Conservation (phyloP, 2,113 vertebrate species). For the Osmerus eperlanus region DNA sequence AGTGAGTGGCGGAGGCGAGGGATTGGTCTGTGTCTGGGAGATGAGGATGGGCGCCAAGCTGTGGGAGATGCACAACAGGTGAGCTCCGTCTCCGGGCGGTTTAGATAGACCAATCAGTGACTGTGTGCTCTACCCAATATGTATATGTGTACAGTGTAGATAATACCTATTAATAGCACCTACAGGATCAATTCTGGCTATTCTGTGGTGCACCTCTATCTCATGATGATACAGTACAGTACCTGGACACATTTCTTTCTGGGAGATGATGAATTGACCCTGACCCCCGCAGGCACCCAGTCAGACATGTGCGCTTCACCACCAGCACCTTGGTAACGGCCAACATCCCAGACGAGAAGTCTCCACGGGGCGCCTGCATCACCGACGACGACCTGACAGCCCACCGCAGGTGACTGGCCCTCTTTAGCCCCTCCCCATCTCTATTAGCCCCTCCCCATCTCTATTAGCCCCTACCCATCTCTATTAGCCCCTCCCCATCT, state of each 20-base stretch:
- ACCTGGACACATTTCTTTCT: background rate
- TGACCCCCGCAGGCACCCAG: constrained; percentile 79
- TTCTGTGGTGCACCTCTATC: no score
- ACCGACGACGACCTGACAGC: constrained; percentile 82
- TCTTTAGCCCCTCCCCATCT: background rate
- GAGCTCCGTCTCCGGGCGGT: background rate
- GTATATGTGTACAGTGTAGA: background rate
- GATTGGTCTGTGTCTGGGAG: constrained; percentile 92
- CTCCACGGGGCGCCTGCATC: constrained; percentile 79
- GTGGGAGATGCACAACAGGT: constrained; percentile 97
- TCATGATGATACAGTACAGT: no score
- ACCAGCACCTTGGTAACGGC: constrained; percentile 86
- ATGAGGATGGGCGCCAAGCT: constrained; percentile 87
- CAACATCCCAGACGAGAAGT: constrained; percentile 87
- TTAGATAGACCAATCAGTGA: background rate
- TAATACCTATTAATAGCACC: no score
- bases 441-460: no score
- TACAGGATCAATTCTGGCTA: no score
- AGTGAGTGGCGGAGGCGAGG: constrained; percentile 88
- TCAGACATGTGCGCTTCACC: constrained; percentile 81
- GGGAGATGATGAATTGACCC: background rate
- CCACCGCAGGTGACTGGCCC: constrained; percentile 80
- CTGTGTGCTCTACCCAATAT: background rate
- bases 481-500: no score
- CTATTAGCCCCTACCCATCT: no score